phyloP scores from a whole-genome alignment of 2,797 vertebrate genomes.

The Oryzias sinensis region DNA sequence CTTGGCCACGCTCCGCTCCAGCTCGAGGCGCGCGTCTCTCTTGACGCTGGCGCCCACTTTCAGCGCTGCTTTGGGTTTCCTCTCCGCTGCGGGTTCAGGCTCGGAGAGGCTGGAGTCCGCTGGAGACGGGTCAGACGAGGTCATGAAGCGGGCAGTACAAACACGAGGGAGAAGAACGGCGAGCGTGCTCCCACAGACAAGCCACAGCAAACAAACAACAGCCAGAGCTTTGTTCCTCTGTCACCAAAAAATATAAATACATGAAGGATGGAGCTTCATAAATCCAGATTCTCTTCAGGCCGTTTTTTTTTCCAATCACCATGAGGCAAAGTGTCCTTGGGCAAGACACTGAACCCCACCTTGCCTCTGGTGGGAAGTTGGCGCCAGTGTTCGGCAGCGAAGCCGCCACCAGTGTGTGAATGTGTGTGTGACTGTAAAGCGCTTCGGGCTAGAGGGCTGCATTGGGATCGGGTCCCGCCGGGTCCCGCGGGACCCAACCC shows the following conservation, averaged over 20 bases:
- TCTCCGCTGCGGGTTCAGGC: conserved; percentile 33
- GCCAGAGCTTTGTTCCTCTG: conserved; percentile 35
- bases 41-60: conserved; percentile 66
- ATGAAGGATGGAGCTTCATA: conserved; percentile 24
- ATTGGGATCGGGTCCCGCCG: too few relatives aligned
- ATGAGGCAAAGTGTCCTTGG: too few relatives aligned
- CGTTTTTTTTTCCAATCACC: too few relatives aligned
- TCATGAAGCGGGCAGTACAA: not conserved
- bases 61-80: conserved; percentile 42
- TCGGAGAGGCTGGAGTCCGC: conserved; percentile 74
- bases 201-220: conserved; percentile 23
- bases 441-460: too few relatives aligned
- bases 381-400: too few relatives aligned
- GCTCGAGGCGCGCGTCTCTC: conserved; percentile 61
- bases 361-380: too few relatives aligned
- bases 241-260: conserved; percentile 22
- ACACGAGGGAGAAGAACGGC: not conserved
- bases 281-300: not conserved
- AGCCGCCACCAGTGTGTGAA: too few relatives aligned
- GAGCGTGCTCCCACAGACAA: conserved; percentile 37
- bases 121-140: conserved; percentile 3
- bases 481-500: too few relatives aligned
- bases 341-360: too few relatives aligned
- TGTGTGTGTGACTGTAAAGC: too few relatives aligned
- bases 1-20: conserved; percentile 63